Conservation (phyloP, 1,140 invertebrate genomes). For the Catajapyx aquilonaris region DNA sequence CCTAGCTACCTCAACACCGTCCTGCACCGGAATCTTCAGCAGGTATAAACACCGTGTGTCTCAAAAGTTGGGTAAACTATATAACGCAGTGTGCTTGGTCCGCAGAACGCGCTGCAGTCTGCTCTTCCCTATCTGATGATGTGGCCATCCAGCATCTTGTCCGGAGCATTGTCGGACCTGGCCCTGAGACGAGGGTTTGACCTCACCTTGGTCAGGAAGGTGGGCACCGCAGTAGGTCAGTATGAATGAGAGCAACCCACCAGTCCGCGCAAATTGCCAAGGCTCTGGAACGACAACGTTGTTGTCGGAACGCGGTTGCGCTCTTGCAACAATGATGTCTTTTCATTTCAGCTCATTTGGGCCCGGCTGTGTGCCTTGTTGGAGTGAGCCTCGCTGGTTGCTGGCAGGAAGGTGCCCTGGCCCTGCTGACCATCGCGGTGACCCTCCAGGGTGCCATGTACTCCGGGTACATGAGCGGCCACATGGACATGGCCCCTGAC, state of each 20-base stretch:
- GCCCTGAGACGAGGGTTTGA: constrained; percentile 34
- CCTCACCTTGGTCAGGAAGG: constrained; percentile 43
- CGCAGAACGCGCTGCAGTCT: too few relatives aligned
- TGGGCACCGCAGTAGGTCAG: too few relatives aligned
- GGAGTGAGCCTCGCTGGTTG: constrained; percentile 43
- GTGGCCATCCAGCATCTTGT: constrained; percentile 8
- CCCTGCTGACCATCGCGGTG: constrained; percentile 47
- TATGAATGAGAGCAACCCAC: too few relatives aligned
- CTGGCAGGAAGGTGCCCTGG: constrained; percentile 37
- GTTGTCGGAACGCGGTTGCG: not conserved
- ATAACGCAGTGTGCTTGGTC: too few relatives aligned
- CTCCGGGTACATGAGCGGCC: constrained; percentile 68
- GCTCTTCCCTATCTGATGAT: constrained; percentile 5
- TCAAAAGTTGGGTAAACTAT: too few relatives aligned
- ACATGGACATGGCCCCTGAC: constrained; percentile 79
- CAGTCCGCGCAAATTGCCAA: too few relatives aligned
- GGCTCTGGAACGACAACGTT: too few relatives aligned
- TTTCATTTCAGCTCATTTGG: constrained; percentile 34
- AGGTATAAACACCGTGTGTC: too few relatives aligned
- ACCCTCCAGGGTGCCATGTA: constrained; percentile 67
- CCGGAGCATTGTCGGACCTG: constrained; percentile 15
- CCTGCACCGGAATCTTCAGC: constrained; percentile 28
- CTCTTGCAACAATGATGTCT: not conserved
- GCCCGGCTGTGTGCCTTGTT: constrained; percentile 45
- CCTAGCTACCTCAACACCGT: constrained; percentile 35